phyloP scores from a whole-genome alignment of 2,113 vertebrate species.

The Donacobius atricapilla region DNA sequence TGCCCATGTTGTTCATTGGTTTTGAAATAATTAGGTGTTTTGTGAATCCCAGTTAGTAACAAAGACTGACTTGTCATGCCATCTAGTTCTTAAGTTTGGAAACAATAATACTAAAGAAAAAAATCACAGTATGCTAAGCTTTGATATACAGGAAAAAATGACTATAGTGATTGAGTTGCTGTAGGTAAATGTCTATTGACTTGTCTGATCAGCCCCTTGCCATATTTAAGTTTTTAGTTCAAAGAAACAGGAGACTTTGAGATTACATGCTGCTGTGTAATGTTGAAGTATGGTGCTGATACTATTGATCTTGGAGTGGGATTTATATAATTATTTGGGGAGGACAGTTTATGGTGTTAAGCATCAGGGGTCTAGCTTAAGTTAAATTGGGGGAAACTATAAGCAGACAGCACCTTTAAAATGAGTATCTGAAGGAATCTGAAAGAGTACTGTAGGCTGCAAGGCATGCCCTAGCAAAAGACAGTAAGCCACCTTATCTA shows the following conservation, averaged over 20 bases:
- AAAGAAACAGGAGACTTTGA: background rate
- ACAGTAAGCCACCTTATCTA: background rate
- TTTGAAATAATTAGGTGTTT: background rate
- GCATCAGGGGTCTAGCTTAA: background rate
- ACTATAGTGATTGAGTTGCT: background rate
- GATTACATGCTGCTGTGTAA: background rate
- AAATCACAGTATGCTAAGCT: background rate
- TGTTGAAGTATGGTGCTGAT: background rate
- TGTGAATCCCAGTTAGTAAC: background rate
- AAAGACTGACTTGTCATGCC: background rate
- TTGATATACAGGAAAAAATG: background rate
- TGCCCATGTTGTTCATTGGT: fast-evolving
- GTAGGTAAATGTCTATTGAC: background rate
- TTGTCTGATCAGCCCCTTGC: background rate
- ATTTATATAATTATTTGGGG: background rate
- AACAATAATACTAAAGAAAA: background rate
- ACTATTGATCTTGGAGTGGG: background rate
- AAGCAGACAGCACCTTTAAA: background rate
- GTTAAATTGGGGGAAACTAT: fast-evolving
- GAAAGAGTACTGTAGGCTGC: background rate
- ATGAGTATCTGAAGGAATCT: background rate
- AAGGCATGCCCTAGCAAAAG: background rate
- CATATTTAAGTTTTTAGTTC: background rate
- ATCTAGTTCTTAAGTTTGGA: background rate
- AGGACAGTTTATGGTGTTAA: background rate